Base-by-base conservation (phyloP, 2,888 invertebrate genomes). In the Machimus rusticus region DNA sequence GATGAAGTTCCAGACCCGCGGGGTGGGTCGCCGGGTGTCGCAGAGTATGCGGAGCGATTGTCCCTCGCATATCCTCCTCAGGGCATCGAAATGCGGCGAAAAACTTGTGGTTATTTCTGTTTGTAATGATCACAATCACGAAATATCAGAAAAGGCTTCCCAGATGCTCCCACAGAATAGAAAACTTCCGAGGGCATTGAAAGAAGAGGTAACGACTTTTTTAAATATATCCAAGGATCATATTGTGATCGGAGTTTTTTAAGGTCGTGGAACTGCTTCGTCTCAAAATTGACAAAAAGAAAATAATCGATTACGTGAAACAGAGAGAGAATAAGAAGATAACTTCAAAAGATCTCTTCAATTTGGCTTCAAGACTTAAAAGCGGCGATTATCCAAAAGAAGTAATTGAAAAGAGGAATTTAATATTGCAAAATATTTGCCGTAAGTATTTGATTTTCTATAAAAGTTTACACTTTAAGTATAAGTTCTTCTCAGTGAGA, bases 41-140 rank as follows among this genome's bases (percentile, higher is more conserved):
- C 92, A 93, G 92, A 92, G 93, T 1, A 92, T 93, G 89, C 90
- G 93, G 88, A 92, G 92, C 19, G 91, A 93, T 90, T 93, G 93
- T 90, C 93, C 92, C 37, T 92, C 93, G 9, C 92, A 93, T 88
- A 92, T 93, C 86, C 92, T 92, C 90, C 90, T 93, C 23, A 90
- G 93, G 74, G 93, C 93, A 37, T 92, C 93, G 6, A 93, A 93
- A 89, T 92, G 92, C 89, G 93, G 93, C 39, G 91, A 91, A 51
- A 92, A 92, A 88, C 89, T 93, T 46, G 93, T 93, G 90, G 93
- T 93, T 2, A 92, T 93, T n/a, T 92, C 93, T 87, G 92, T 93
- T 14, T 93, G 93, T 89, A 93, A 93, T 88, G 91, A 92, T 46
- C 93, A 93, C 89, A 93, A 93, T 90, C 93, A 93, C 87, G 93